Conservation (phyloP, 2,797 vertebrate species). For the Danio jaintianensis region DNA sequence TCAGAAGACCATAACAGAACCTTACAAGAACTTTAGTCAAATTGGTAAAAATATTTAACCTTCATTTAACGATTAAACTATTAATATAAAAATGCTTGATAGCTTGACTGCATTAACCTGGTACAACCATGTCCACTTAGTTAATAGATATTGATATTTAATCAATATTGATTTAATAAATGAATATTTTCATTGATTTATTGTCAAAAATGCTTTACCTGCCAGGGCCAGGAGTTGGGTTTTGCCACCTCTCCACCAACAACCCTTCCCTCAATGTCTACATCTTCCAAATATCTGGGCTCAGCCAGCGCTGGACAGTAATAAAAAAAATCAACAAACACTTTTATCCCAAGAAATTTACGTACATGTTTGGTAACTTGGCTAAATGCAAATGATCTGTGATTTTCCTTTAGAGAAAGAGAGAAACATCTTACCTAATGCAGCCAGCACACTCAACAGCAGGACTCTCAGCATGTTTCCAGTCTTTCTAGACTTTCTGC, state of each 20-base stretch:
- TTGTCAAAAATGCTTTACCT: background rate
- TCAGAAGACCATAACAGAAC: no score
- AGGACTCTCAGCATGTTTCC: conserved; percentile 77
- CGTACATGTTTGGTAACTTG: no score
- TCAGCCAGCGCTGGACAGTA: conserved; percentile 72
- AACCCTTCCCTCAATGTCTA: conserved; percentile 66
- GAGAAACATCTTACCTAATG: conserved; percentile 71
- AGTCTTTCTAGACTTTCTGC: conserved; percentile 57
- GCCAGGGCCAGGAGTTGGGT: conserved; percentile 81
- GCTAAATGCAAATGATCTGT: no score
- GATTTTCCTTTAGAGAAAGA: background rate
- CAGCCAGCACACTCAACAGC: conserved; percentile 73
- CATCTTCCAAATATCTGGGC: conserved; percentile 75
- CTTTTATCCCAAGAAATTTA: no score
- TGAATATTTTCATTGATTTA: background rate
- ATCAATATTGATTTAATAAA: no score
- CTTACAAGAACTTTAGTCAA: no score
- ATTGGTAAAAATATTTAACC: no score
- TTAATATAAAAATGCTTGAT: no score
- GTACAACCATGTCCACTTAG: background rate
- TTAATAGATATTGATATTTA: no score
- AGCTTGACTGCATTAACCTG: background rate
- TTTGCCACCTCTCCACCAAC: conserved; percentile 77
- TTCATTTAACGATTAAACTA: no score
- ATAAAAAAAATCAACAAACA: conserved; percentile 29